Evolutionary conservation across 2,797 vertebrate species (phyloP).

Genomic region (Pseudocheirus occidentalis): DNA sequence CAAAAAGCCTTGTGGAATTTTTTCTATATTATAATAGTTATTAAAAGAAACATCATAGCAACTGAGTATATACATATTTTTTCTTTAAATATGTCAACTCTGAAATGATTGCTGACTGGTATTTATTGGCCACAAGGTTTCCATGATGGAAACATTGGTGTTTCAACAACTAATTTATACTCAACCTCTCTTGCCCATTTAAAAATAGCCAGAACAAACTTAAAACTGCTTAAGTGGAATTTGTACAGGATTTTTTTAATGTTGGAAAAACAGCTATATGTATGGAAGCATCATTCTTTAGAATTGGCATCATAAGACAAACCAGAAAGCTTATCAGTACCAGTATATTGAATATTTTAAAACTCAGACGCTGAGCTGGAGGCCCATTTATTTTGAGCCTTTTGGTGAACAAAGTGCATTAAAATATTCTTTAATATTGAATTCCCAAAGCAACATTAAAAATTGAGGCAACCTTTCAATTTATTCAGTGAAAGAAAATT

Average conservation of each 20-base stretch:
- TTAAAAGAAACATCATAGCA: conserved; percentile 68
- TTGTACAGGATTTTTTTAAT: conserved; percentile 68
- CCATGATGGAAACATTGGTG: conserved; percentile 70
- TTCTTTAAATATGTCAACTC: conserved; percentile 69
- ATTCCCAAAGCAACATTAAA: conserved; percentile 80
- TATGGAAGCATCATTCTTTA: conserved; percentile 67
- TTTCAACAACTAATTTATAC: conserved; percentile 64
- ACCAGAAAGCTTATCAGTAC: conserved; percentile 78
- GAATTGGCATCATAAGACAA: conserved; percentile 81
- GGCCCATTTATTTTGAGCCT: conserved; percentile 76
- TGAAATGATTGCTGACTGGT: conserved; percentile 63
- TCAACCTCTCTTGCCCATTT: conserved; percentile 71
- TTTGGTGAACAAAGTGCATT: conserved; percentile 84
- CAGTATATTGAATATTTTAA: conserved; percentile 75
- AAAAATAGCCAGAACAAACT: conserved; percentile 72
- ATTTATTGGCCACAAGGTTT: conserved; percentile 61
- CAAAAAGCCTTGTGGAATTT: conserved; percentile 58
- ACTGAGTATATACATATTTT: conserved; percentile 69
- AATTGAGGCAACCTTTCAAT: conserved; percentile 73
- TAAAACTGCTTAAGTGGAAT: conserved; percentile 66
- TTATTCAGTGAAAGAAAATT: conserved; percentile 73
- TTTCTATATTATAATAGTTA: conserved; percentile 75
- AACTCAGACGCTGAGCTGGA: conserved; percentile 77
- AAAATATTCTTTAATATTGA: conserved; percentile 79
- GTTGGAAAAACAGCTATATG: conserved; percentile 69